Base-by-base conservation (phyloP, 2,888 invertebrate genomes). In the Amphipoea oculea region DNA sequence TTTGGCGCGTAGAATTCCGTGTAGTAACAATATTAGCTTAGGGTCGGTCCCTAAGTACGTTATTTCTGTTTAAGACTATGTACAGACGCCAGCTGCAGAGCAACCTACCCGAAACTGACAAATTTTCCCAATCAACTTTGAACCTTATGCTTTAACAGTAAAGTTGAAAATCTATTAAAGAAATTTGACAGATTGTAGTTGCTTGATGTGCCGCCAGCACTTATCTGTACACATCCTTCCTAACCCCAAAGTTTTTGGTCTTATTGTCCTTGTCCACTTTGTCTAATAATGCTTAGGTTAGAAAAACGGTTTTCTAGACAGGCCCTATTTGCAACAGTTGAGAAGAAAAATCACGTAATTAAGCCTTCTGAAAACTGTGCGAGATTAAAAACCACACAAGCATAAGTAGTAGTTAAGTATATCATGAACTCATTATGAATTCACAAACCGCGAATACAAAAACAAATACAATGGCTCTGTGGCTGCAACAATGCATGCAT, bases 401-500 rank as follows among this genome's bases (percentile, higher is more conserved):
- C 17, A 69, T 57, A 36, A 36, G 14, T 57, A 36, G 73, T 79
- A 75, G 76, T 71, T 45, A 40, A 74, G 60, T 65, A 66, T 72
- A 83, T 67, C 23, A 75, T 74, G 89, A 86, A 91, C 93, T 94
- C 93, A 94, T 94, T 94, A 93, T 92, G 91, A 91, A 90, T 89
- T 86, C 88, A 85, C 86, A 88, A 87, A 89, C 88, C 82, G 86
- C 81, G 78, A 86, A 87, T 84, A 86, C 84, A 84, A 85, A 88
- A 86, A 84, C 85, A 81, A 85, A 88, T 70, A 93, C 93, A 94
- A 94, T 93, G 88, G 92, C 85, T 83, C 86, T 89, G 90, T 90
- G 90, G 88, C 90, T 89, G 91, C 91, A 91, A 94, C 93, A 95
- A 94, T 94, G 93, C 91, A 92, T 90, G 91, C 93, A 93, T 94